Evolutionary conservation across 1,140 invertebrate genomes (phyloP).

Genomic region (Pemphigus obesinymphae): DNA sequence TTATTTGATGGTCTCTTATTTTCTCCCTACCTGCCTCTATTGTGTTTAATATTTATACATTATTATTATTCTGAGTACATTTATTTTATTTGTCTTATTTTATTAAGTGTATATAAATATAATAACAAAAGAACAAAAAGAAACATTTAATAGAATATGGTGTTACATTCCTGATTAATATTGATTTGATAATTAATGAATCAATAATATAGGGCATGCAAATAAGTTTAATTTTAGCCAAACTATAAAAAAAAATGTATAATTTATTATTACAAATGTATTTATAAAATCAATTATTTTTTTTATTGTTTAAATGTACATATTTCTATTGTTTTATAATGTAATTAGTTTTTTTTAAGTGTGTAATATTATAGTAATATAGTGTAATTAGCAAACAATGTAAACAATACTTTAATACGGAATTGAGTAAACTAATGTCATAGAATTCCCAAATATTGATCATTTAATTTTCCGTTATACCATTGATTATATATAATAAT

Average conservation of each 20-base stretch:
- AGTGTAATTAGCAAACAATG: neutral
- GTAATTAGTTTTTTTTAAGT: neutral
- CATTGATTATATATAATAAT: too few relatives aligned
- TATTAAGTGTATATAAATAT: neutral
- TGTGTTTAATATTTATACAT: neutral
- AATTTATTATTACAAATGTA: neutral
- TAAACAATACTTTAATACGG: neutral
- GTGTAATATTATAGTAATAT: neutral
- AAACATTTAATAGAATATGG: neutral
- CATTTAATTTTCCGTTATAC: too few relatives aligned
- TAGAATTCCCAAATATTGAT: neutral
- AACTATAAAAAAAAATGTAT: neutral
- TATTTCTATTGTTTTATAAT: neutral
- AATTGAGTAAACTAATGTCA: neutral
- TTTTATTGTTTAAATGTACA: too few relatives aligned
- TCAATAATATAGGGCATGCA: neutral
- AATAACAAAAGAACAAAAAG: neutral
- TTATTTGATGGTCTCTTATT: slow-evolving; percentile 31
- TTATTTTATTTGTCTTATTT: neutral
- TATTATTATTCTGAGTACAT: neutral
- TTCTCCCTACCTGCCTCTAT: neutral
- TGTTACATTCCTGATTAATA: neutral
- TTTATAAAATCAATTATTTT: neutral
- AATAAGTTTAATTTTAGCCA: neutral
- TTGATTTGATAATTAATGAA: neutral